Evolutionary conservation across 2,113 vertebrate genomes (phyloP).

Genomic region (Nematolebias whitei): DNA sequence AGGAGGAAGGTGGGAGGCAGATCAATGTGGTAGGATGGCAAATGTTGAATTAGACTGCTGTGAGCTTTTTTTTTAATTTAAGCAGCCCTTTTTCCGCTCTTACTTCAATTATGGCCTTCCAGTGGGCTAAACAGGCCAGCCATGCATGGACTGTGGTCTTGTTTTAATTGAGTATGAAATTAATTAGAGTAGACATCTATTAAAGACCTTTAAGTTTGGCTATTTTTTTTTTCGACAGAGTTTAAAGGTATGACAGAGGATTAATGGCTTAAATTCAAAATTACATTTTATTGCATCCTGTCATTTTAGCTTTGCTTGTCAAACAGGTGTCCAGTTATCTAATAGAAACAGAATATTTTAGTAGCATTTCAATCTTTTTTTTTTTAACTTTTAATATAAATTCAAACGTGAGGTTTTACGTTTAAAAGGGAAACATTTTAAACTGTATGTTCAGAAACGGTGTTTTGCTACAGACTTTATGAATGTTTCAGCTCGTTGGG

Average conservation of each 20-base stretch:
- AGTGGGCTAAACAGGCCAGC: constrained; percentile 67
- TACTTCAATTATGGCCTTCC: constrained; percentile 74
- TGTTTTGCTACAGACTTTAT: not conserved
- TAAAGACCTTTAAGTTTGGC: constrained; percentile 80
- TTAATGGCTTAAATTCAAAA: constrained; percentile 81
- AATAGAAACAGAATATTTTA: constrained; percentile 1
- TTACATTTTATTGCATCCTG: constrained; percentile 72
- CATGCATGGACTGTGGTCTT: constrained; percentile 66
- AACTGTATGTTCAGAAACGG: too few species aligned
- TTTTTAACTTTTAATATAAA: not conserved
- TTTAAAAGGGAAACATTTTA: not conserved
- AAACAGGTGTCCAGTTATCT: constrained; percentile 70
- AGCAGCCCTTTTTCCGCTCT: constrained; percentile 64
- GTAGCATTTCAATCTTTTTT: not conserved
- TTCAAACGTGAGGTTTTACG: not conserved
- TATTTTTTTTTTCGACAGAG: constrained; percentile 72
- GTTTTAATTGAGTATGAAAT: constrained; percentile 83
- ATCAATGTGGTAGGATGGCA: constrained; percentile 47
- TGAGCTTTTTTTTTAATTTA: constrained; percentile 61
- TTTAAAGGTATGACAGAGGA: constrained; percentile 83
- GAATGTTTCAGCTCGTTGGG: not conserved
- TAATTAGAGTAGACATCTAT: constrained; percentile 81
- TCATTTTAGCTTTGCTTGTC: constrained; percentile 65
- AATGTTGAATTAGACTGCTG: constrained; percentile 67
- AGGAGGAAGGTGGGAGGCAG: not conserved